Conservation (phyloP, 2,888 invertebrate species). For the Eilema griseolum region DNA sequence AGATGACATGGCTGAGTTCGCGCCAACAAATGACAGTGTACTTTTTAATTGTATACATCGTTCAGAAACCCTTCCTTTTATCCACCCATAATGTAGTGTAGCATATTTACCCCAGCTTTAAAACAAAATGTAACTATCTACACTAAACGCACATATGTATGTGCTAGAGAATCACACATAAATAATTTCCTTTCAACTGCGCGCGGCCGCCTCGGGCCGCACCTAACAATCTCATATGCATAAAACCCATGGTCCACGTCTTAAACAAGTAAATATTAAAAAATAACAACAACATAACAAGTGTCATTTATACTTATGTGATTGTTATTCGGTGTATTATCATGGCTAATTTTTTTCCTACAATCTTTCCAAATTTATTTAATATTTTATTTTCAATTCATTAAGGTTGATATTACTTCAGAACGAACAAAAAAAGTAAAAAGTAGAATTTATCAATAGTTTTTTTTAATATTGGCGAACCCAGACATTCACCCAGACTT, state of each 20-base stretch:
- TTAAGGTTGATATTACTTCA: neutral
- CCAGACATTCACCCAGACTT: too few relatives aligned
- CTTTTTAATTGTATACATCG: constrained; percentile 10
- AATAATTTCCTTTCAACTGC: constrained; percentile 80
- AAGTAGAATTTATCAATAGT: neutral
- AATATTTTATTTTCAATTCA: neutral
- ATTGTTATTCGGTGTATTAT: constrained; percentile 58
- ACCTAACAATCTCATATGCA: constrained; percentile 78
- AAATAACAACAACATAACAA: constrained; percentile 84
- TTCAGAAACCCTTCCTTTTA: neutral
- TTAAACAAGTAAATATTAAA: constrained; percentile 74
- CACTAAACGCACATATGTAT: constrained; percentile 70
- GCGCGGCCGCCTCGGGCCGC: constrained; percentile 46
- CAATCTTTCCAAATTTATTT: neutral
- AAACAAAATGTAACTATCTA: constrained; percentile 67
- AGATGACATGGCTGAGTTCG: constrained; percentile 1
- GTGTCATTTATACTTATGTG: constrained; percentile 61
- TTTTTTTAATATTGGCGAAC: too few relatives aligned
- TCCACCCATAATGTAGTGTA: neutral
- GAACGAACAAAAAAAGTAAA: neutral
- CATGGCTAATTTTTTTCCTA: neutral
- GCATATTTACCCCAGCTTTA: constrained; percentile 47
- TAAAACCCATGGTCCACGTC: constrained; percentile 69
- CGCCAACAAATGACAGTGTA: constrained; percentile 6
- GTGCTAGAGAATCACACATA: constrained; percentile 84